Percentiles rank a stretch among this genome's conserved stretches.
Conservation (phyloP, 2,888 invertebrate genomes). For the Lasioglossum calceatum region DNA sequence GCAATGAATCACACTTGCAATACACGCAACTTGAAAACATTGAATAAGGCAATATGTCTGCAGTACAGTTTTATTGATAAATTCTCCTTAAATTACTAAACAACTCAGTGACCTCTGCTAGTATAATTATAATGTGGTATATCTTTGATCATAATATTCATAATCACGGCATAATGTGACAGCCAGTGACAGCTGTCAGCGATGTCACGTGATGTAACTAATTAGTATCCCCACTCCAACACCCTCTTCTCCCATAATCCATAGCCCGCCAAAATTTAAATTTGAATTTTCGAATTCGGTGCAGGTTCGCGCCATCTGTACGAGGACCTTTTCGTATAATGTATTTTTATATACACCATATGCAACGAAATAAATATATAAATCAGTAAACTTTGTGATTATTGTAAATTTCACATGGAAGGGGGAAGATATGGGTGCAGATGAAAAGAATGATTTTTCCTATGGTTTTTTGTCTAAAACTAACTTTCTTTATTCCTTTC, state of each 20-base stretch:
- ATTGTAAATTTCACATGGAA: constrained; percentile 3
- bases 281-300: not conserved
- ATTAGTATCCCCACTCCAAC: not conserved
- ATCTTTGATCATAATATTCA: too few relatives aligned
- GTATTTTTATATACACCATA: not conserved
- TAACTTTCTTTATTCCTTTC: constrained; percentile 71
- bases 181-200: not conserved
- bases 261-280: not conserved
- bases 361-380: not conserved
- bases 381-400: not conserved
- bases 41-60: not conserved
- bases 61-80: not conserved
- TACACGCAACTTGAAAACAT: not conserved
- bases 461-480: constrained; percentile 65
- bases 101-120: not conserved
- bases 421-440: constrained; percentile 12
- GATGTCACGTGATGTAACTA: not conserved
- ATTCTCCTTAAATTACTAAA: not conserved
- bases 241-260: not conserved
- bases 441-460: constrained; percentile 17
- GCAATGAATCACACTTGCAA: not conserved
- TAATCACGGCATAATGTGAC: not conserved
- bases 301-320: not conserved
- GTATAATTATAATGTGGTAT: not conserved
- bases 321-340: not conserved